These are phyloP conservation scores for Anagyrus pseudococci DNA, from an alignment of 2,888 invertebrate species.

Conservation along the genomic window DNA sequence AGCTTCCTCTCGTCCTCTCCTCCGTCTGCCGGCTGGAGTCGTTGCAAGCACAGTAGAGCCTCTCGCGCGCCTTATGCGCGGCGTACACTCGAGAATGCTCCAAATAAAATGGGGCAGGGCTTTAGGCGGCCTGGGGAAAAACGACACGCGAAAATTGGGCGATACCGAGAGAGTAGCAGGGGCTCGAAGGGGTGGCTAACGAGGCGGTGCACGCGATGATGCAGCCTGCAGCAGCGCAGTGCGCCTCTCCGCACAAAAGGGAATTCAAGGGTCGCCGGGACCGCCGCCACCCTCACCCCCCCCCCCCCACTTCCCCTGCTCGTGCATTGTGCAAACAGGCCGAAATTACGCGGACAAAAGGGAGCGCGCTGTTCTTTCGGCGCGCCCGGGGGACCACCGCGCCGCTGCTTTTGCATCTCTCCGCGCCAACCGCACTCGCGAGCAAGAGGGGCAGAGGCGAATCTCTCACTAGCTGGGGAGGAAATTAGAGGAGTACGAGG, in stretches of 20 bases:
- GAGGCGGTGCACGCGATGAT: conserved; percentile 4
- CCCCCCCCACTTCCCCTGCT: no score
- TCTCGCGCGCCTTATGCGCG: no score
- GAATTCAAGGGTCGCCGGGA: conserved; percentile 1
- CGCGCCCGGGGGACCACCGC: neutral
- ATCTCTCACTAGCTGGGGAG: neutral
- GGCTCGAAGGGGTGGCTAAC: neutral
- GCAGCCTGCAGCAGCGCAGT: neutral
- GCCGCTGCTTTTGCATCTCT: no score
- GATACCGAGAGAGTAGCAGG: neutral
- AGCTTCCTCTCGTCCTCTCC: no score
- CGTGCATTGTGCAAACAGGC: conserved; percentile 25
- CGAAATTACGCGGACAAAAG: conserved; percentile 28
- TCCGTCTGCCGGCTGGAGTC: no score
- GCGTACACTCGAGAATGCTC: conserved; percentile 32
- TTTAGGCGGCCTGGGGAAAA: neutral
- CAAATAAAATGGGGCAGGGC: conserved; percentile 31
- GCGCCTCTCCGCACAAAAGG: conserved; percentile 1
- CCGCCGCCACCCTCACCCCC: neutral
- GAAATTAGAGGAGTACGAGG: conserved; percentile 3
- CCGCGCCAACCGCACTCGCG: no score
- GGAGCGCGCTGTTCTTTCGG: conserved; percentile 19
- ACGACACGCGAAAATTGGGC: conserved; percentile 6
- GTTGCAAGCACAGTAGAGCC: no score
- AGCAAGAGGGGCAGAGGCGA: neutral